Conservation (phyloP, 1,140 invertebrate genomes). For the Pseudomyrmex cubaensis region DNA sequence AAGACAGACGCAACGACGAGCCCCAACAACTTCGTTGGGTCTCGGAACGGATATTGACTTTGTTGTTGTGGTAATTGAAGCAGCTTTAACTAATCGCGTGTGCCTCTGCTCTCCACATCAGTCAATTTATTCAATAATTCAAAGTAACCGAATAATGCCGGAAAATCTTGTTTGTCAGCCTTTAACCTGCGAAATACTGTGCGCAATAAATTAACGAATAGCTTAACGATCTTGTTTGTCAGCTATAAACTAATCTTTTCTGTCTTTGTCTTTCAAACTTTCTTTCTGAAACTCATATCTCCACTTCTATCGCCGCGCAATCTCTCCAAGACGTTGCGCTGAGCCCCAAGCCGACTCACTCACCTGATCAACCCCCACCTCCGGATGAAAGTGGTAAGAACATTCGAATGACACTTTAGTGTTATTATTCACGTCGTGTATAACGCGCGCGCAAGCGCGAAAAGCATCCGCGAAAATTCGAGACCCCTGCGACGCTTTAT, state of each 20-base stretch:
- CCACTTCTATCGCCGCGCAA: conserved; percentile 43
- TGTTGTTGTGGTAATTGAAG: neutral
- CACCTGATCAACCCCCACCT: conserved; percentile 78
- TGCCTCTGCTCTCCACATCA: neutral
- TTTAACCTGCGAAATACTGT: neutral
- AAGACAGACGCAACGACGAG: neutral
- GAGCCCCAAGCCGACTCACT: conserved; percentile 75
- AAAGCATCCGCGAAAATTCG: neutral
- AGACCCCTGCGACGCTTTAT: neutral
- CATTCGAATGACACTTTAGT: conserved; percentile 16
- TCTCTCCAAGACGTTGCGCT: conserved; percentile 77
- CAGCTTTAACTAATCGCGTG: neutral
- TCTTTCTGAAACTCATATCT: conserved; percentile 44
- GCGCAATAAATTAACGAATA: neutral
- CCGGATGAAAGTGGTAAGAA: conserved; percentile 82
- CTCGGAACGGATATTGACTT: neutral
- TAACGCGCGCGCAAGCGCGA: no score
- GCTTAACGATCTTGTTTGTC: neutral
- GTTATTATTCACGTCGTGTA: neutral
- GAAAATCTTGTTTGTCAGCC: neutral
- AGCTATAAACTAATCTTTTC: conserved; percentile 63
- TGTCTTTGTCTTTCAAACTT: conserved; percentile 41
- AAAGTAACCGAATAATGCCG: neutral
- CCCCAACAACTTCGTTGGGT: neutral
- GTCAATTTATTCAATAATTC: neutral